Percentiles rank a stretch among this genome's conserved stretches.
These are phyloP conservation scores for Naso thynnoides DNA, from an alignment of 2,797 vertebrate genomes.

Conservation along the genomic window DNA sequence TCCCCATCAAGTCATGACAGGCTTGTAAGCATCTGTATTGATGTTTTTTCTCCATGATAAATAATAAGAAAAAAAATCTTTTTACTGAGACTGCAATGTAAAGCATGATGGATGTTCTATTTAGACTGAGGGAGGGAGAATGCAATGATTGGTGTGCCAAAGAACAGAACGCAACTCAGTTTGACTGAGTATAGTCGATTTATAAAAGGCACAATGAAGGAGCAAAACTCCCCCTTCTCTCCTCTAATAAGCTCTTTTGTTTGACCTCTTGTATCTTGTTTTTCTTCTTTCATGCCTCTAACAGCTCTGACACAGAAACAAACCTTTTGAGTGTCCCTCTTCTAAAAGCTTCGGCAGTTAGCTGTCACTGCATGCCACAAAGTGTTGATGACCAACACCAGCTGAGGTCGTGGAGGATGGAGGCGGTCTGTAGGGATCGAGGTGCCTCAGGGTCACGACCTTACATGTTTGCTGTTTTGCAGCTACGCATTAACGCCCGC, in stretches of 20 bases:
- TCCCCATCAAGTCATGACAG: constrained; percentile 45
- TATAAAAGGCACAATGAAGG: constrained; percentile 85
- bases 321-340: constrained; percentile 41
- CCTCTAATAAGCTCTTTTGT: constrained; percentile 54
- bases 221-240: constrained; percentile 64
- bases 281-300: constrained; percentile 16
- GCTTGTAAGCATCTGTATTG: constrained; percentile 57
- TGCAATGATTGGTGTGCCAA: constrained; percentile 48
- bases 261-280: constrained; percentile 63
- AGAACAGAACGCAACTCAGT: constrained; percentile 30
- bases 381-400: constrained; percentile 83
- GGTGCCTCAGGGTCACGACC: constrained; percentile 59
- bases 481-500: constrained; percentile 39
- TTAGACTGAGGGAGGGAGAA: constrained; percentile 42
- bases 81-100: constrained; percentile 59
- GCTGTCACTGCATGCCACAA: constrained; percentile 36
- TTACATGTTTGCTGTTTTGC: constrained; percentile 60
- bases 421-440: constrained; percentile 5
- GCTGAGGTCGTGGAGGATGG: constrained; percentile 72
- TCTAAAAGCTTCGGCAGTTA: constrained; percentile 44
- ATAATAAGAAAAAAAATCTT: constrained; percentile 29
- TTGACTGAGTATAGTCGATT: constrained; percentile 58
- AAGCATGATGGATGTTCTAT: constrained; percentile 77
- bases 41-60: constrained; percentile 42
- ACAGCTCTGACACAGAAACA: constrained; percentile 37